Evolutionary conservation across 2,113 vertebrate species (phyloP).

Genomic region (Marmota flaviventris): DNA sequence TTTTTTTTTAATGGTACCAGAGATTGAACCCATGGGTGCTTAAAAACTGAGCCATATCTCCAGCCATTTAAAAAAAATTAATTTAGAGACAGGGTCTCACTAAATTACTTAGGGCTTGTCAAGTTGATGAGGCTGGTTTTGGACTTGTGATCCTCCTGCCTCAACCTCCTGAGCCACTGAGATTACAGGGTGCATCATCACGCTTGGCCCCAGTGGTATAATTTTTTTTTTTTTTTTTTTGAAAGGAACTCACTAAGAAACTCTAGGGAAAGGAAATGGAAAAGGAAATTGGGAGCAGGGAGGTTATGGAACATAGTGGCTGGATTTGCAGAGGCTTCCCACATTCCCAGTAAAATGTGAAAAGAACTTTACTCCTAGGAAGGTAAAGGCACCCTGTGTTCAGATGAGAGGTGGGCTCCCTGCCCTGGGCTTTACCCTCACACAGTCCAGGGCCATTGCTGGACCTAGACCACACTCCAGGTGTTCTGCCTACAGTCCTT

Average conservation of each 20-base stretch:
- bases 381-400: neutral
- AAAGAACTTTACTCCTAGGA: slow-evolving; percentile 37
- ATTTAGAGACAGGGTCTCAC: no score
- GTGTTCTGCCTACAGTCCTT: neutral
- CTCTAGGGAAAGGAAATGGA: slow-evolving; percentile 5
- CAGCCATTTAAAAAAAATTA: no score
- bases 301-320: neutral
- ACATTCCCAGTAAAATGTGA: neutral
- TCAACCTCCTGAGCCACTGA: no score
- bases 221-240: slow-evolving; percentile 53
- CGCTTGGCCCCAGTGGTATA: neutral
- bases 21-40: no score
- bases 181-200: no score
- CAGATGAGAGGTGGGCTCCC: neutral
- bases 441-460: neutral
- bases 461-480: neutral
- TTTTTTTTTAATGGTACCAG: neutral
- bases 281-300: slow-evolving; percentile 4
- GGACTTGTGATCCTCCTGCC: no score
- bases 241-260: slow-evolving; percentile 39
- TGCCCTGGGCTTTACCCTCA: neutral
- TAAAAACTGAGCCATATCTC: no score
- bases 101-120: no score
- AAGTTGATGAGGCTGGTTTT: no score
- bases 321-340: neutral